These are phyloP conservation scores for Lophura nycthemera DNA, from an alignment of 2,113 vertebrate genomes.

Conservation along the genomic window DNA sequence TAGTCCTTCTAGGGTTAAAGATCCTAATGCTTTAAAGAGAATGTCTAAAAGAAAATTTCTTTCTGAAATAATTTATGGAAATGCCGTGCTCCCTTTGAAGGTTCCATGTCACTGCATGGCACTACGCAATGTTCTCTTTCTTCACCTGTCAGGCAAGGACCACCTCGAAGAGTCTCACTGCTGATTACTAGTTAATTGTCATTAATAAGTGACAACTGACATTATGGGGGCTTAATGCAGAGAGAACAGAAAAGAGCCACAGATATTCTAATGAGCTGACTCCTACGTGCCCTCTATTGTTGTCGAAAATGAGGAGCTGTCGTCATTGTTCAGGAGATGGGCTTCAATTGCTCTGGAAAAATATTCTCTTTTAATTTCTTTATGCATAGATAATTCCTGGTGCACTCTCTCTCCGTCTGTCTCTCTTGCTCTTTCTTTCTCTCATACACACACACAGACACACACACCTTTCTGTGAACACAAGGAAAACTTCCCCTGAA, in stretches of 20 bases:
- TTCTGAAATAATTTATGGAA: conserved; percentile 86
- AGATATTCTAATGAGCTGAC: conserved; percentile 91
- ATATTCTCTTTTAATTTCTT: conserved; percentile 84
- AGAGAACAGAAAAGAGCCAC: conserved; percentile 86
- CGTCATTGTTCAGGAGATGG: conserved; percentile 86
- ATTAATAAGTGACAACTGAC: conserved; percentile 92
- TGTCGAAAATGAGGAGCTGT: conserved; percentile 87
- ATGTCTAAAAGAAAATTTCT: conserved; percentile 84
- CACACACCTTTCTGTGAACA: conserved; percentile 31
- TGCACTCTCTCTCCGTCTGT: conserved; percentile 67
- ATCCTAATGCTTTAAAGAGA: conserved; percentile 81
- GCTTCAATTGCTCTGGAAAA: conserved; percentile 84
- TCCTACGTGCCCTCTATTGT: conserved; percentile 88
- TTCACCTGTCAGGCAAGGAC: conserved; percentile 87
- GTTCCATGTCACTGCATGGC: conserved; percentile 83
- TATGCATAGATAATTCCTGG: conserved; percentile 84
- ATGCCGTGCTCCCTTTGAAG: conserved; percentile 84
- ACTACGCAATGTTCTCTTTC: conserved; percentile 82
- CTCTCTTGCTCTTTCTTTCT: conserved; percentile 46
- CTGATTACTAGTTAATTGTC: conserved; percentile 91
- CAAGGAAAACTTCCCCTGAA: conserved; percentile 40
- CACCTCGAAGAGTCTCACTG: conserved; percentile 86
- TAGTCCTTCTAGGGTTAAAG: conserved; percentile 84
- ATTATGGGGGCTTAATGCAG: conserved; percentile 87
- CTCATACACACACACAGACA: not conserved